Evolutionary conservation across 1,140 invertebrate species (phyloP), one percentile per base, ranked within the genome.

Genomic region (Drosophila jambulina): DNA sequence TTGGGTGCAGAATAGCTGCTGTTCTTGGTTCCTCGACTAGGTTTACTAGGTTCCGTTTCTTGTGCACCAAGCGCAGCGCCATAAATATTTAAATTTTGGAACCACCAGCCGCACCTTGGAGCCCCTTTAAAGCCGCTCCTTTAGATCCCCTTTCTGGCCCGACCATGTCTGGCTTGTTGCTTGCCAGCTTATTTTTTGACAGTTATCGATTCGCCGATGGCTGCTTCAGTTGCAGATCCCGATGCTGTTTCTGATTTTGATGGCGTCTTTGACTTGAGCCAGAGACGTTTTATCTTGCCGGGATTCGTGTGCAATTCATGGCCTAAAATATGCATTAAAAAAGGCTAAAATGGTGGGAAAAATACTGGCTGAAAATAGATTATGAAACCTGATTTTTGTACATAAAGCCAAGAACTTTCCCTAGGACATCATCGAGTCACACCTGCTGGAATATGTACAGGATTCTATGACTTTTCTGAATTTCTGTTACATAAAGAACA

Each of bases 81-180:
- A 88, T 88, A 85, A 88, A 88, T 88, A 88, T 88, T 88, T 88
- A 88, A 88, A 88, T 85, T 88, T 74, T 84, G 78, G 62, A 71
- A 63, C 46, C 76, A 46, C 65, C 48, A 71, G n/a, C 3, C 40
- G 15, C 42, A 17, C 1, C 8, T 17, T 19, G n/a, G 2, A 43
- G 12, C 7, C 40, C 13, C 4, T 15, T 21, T 32, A 19, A 53
- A 21, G 3, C 19, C 3, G 42, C n/a, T 49, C 12, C n/a, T n/a
- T 12, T 2, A 27, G 23, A 32, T n/a, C 9, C 25, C 48, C 48
- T 29, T 51, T 49, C 9, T 6, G 0, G 10, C 10, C 12, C 17
- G 0, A 9, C 48, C 8, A 48, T 25, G 23, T 51, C 48, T 80
- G 68, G 79, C 82, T 72, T 87, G 84, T 80, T 78, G 84, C 80